Conservation (phyloP, 2,888 invertebrate genomes). For the Odontocerum albicorne region DNA sequence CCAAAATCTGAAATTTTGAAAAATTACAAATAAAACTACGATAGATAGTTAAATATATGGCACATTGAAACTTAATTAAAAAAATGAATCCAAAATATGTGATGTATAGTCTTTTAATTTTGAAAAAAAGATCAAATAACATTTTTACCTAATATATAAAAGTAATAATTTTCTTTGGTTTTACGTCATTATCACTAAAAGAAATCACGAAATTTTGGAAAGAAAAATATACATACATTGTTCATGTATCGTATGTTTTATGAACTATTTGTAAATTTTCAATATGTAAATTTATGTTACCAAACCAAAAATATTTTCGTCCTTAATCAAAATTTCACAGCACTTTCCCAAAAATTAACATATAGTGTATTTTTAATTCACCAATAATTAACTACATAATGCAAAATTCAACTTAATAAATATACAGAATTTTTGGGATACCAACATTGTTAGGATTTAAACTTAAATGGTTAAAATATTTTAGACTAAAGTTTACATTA, state of each 20-base stretch:
- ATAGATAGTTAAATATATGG: slow-evolving; percentile 27
- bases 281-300: neutral
- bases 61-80: slow-evolving; percentile 23
- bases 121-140: slow-evolving; percentile 15
- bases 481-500: slow-evolving; percentile 23
- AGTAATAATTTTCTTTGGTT: slow-evolving; percentile 34
- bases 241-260: too few species aligned
- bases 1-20: too few species aligned
- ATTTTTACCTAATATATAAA: slow-evolving; percentile 32
- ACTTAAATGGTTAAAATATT: slow-evolving; percentile 24
- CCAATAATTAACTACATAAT: slow-evolving; percentile 25
- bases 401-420: slow-evolving; percentile 23
- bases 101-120: slow-evolving; percentile 19
- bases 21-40: too few species aligned
- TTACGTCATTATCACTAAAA: slow-evolving; percentile 34
- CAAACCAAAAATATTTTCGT: slow-evolving; percentile 3
- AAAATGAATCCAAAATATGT: slow-evolving; percentile 13
- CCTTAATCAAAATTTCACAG: slow-evolving; percentile 29
- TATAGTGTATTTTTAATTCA: slow-evolving; percentile 18
- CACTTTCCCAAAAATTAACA: slow-evolving; percentile 31
- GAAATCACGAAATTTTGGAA: slow-evolving; percentile 30
- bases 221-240: neutral
- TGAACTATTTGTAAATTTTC: too few species aligned
- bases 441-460: slow-evolving; percentile 30
- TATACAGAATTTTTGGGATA: slow-evolving; percentile 24